A percentile compares a stretch with the other conserved stretches of the same genome.
phyloP scores from a whole-genome alignment of 2,113 vertebrate genomes.

The Trichechus manatus region DNA sequence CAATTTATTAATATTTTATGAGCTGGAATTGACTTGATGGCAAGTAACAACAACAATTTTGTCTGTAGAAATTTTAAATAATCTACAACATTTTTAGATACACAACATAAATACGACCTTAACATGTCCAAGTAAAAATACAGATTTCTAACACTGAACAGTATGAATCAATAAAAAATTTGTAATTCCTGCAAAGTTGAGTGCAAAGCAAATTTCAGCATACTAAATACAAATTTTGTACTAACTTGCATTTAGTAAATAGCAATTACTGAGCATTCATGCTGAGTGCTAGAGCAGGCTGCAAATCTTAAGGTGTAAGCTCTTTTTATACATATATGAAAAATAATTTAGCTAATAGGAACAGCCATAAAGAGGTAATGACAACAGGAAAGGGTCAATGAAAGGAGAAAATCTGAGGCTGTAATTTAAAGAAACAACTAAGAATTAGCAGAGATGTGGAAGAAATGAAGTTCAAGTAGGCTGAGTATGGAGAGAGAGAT shows the following conservation, averaged over 20 bases:
- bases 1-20: not conserved
- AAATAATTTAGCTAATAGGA: not conserved
- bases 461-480: not conserved
- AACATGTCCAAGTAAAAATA: conserved; percentile 2
- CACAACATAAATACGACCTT: not conserved
- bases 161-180: not conserved
- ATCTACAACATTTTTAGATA: not conserved
- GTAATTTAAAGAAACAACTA: not conserved
- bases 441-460: not conserved
- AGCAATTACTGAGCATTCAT: not conserved
- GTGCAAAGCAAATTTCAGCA: conserved; percentile 11
- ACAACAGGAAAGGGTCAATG: not conserved
- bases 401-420: not conserved
- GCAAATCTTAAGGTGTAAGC: not conserved
- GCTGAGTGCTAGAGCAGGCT: not conserved
- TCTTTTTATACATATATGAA: not conserved
- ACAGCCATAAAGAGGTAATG: not conserved
- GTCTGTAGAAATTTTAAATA: conserved; percentile 43
- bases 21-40: not conserved
- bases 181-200: not conserved
- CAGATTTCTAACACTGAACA: not conserved
- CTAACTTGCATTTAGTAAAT: not conserved
- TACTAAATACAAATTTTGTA: not conserved
- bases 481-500: not conserved
- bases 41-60: not conserved